Conservation (phyloP, 2,888 invertebrate species). For the Epiperipatus broadwayi region DNA sequence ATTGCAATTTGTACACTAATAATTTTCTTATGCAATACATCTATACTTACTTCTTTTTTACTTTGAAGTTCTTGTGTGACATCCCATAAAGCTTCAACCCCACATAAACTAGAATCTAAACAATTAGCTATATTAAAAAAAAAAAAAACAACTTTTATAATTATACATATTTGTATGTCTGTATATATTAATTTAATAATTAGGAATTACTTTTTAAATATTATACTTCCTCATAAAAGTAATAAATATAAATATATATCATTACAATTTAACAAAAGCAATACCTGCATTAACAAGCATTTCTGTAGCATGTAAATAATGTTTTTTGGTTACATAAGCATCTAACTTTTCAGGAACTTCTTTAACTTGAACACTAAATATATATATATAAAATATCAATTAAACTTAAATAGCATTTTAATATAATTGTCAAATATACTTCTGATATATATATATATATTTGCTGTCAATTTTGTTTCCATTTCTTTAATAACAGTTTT, state of each 20-base stretch:
- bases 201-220: neutral
- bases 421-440: too few species aligned
- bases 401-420: too few species aligned
- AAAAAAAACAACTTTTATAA: slow-evolving; percentile 10
- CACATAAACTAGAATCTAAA: too few species aligned
- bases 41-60: slow-evolving; percentile 38
- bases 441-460: too few species aligned
- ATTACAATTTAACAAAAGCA: slow-evolving; percentile 1
- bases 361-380: slow-evolving; percentile 47
- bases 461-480: too few species aligned
- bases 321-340: slow-evolving; percentile 45
- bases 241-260: slow-evolving; percentile 4
- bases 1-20: too few species aligned
- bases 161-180: neutral
- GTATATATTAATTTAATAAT: neutral
- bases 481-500: too few species aligned
- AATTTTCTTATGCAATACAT: slow-evolving; percentile 10
- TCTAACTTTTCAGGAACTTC: slow-evolving; percentile 50
- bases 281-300: slow-evolving; percentile 40
- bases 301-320: slow-evolving; percentile 62
- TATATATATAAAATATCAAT: slow-evolving; percentile 6
- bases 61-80: slow-evolving; percentile 51
- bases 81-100: slow-evolving; percentile 63
- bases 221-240: neutral
- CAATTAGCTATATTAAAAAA: too few species aligned